Base-by-base conservation (phyloP, 2,888 invertebrate genomes). In the Masnerella sp. region DNA sequence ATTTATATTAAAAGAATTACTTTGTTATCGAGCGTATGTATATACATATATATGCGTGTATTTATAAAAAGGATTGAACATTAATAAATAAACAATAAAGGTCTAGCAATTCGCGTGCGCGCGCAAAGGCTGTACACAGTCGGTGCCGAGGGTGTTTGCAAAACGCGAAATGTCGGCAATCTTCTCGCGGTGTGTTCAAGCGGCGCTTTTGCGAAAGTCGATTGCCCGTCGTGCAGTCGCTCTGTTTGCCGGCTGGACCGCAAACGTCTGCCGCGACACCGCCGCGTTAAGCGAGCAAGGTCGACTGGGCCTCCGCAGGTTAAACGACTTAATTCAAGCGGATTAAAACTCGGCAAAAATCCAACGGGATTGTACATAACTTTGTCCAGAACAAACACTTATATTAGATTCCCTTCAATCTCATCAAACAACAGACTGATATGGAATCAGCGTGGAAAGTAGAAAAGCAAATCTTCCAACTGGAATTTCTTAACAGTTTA, bases 1-100 rank as follows among this genome's bases (percentile, higher is more conserved):
- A 69, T 73, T 62, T 67, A 72, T 70, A 73, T 36, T 42, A 65
- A 70, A 52, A 67, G 68, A 73, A 56, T 62, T 56, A 75, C 71
- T 65, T 73, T 78, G 77, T 32, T 32, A 12, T 77, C 76, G 78
- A 78, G 78, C 77, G 76, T 80, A 78, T 78, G 76, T 78, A 80
- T 78, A 77, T 79, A 77, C 74, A 78, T 78, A 78, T 80, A 74
- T 75, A 77, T 77, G 75, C 74, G 75, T 77, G 58, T 76, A 68
- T 76, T 71, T 78, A 75, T 77, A 73, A 75, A 72, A 75, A 72
- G 56, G 75, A 75, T 72, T 69, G 64, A 71, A 75, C 75, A 79
- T 78, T 78, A 75, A 78, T 74, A 67, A 70, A 74, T 71, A 75
- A 75, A 69, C 36, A 42, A 69, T 64, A 68, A 67, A 77, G 74